These are phyloP conservation scores for Isichthys henryi DNA, from an alignment of 2,113 vertebrate genomes.

Conservation along the genomic window DNA sequence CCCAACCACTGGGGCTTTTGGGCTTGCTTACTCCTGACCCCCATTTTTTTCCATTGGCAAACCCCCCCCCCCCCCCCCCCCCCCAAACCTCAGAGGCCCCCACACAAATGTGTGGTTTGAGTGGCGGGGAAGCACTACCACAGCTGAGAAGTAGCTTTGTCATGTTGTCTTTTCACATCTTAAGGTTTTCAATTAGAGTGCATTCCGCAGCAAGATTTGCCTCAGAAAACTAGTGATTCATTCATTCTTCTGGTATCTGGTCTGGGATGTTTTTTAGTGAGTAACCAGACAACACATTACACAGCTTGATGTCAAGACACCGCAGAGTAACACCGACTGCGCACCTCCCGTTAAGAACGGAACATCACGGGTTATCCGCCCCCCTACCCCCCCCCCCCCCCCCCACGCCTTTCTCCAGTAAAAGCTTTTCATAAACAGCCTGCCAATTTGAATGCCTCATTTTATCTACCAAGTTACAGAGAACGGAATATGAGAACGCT, in stretches of 20 bases:
- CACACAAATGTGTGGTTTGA: neutral
- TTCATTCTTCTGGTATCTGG: neutral
- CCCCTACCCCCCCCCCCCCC: neutral
- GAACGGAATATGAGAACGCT: neutral
- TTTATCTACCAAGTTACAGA: conserved; percentile 13
- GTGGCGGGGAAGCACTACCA: neutral
- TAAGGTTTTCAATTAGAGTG: neutral
- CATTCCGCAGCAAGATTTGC: neutral
- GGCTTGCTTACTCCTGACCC: too few species aligned
- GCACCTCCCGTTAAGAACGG: neutral
- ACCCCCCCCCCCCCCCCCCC: neutral
- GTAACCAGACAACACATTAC: neutral
- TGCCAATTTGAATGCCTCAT: conserved; percentile 22
- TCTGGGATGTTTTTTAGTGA: neutral
- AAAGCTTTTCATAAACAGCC: conserved; percentile 22
- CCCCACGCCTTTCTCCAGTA: neutral
- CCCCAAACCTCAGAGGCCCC: neutral
- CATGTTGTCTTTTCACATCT: neutral
- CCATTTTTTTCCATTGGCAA: too few species aligned
- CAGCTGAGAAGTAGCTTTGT: neutral
- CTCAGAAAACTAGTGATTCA: neutral
- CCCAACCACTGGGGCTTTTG: too few species aligned
- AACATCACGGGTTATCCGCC: neutral
- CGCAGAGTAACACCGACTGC: neutral
- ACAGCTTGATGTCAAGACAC: neutral